Evolutionary conservation across 2,113 vertebrate species (phyloP).

Genomic region (Menidia beryllina): DNA sequence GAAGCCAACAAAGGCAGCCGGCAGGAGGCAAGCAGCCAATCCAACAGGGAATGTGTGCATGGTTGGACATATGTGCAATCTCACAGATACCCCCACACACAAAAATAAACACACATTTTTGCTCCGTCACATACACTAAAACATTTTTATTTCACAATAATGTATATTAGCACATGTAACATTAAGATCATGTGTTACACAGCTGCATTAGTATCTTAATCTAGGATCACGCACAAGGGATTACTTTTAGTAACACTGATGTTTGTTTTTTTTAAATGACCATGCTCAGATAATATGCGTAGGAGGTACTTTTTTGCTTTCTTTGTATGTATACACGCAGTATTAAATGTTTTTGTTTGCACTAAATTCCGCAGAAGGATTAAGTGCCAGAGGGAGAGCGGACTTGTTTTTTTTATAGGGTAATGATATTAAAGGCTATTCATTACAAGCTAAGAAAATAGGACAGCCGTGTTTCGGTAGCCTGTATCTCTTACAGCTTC

Average conservation of each 20-base stretch:
- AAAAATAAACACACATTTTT: slow-evolving; percentile 9
- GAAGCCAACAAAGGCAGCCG: slow-evolving; percentile 49
- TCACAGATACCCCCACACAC: slow-evolving; percentile 20
- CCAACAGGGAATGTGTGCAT: slow-evolving; percentile 33
- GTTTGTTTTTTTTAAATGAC: slow-evolving; percentile 4
- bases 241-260: background rate
- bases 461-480: slow-evolving; percentile 46
- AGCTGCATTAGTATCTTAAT: background rate
- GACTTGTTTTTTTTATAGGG: slow-evolving; percentile 56
- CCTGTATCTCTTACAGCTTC: slow-evolving; percentile 25
- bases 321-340: slow-evolving; percentile 15
- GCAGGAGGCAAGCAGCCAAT: slow-evolving; percentile 47
- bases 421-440: slow-evolving; percentile 69
- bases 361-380: slow-evolving; percentile 50
- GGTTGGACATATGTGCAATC: slow-evolving; percentile 35
- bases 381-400: slow-evolving; percentile 37
- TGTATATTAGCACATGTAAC: background rate
- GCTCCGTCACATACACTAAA: background rate
- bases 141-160: background rate
- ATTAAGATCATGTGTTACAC: background rate
- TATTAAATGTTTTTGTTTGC: slow-evolving; percentile 31
- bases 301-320: slow-evolving; percentile 1
- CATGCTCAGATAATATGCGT: background rate
- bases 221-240: background rate
- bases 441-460: slow-evolving; percentile 60